These are phyloP conservation scores for Nycticebus coucang DNA, from an alignment of 2,113 vertebrate genomes.

Conservation along the genomic window DNA sequence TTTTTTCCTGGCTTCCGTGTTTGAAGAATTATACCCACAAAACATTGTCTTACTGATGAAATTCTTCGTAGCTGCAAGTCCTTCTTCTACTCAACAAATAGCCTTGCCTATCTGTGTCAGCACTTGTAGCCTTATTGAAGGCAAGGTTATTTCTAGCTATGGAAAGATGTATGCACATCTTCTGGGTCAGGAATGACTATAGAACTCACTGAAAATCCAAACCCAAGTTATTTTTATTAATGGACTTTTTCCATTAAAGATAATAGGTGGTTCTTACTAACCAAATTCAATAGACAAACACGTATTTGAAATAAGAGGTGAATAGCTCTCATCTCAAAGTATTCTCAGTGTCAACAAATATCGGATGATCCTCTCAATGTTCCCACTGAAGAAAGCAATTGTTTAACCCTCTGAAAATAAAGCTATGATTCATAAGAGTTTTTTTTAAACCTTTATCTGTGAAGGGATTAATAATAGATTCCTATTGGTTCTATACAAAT, in stretches of 20 bases:
- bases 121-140: not conserved
- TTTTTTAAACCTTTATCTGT: not conserved
- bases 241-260: not conserved
- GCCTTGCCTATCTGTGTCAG: not conserved
- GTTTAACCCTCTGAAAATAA: not conserved
- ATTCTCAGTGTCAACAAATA: not conserved
- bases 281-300: not conserved
- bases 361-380: not conserved
- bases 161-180: not conserved
- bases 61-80: not conserved
- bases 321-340: not conserved
- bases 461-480: not conserved
- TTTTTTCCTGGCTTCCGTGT: not conserved
- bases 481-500: not conserved
- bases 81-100: not conserved
- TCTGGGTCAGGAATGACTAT: not conserved
- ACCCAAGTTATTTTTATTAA: not conserved
- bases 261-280: not conserved
- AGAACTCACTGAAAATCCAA: not conserved
- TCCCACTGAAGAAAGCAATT: not conserved
- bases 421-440: not conserved
- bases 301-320: not conserved
- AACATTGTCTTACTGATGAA: not conserved
- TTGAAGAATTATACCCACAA: not conserved
- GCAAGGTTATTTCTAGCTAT: not conserved